Base-by-base conservation (phyloP, 2,113 vertebrate species). In the Hippocampus zosterae region DNA sequence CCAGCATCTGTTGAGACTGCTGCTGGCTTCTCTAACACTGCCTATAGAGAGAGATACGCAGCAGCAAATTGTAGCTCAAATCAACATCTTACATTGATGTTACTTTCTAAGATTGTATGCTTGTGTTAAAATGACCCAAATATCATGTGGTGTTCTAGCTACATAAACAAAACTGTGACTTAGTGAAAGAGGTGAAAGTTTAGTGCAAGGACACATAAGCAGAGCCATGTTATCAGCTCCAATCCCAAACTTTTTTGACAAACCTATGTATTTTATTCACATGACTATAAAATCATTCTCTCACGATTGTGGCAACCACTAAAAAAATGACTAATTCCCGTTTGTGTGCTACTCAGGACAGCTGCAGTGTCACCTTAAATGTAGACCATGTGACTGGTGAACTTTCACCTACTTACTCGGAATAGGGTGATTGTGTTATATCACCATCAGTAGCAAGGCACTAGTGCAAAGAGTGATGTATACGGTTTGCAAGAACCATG, bases 371-470 rank as follows among this genome's bases (percentile, higher is more conserved):
- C 80, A 87, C 85, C 79, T 90, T 73, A 77, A 16, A 13, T 19
- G 13, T 3, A 25, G 2, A 37, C 83, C 83, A 90, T 13, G 80
- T 90, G 90, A 90, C 62, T 68, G 11, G 6, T 89, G 88, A 92
- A 86, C 91, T 89, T 91, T 92, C 70, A 68, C 82, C 92, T 64
- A 92, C 74, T 82, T 92, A 65, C 41, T 44, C 16, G 5, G 71
- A 69, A 59, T 71, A 65, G 48, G 62, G 15, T 5, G 68, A 0
- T 15, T 1, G 12, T 2, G 68, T 80, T 76, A 77, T 70, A 16
- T 71, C 71, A 64, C 8, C 18, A 7, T 5, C 5, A 27, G 8
- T 10, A 16, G 0, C 7, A 25, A n/a, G 13, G 0, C 2, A 27
- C 1, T 52, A 2, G n/a, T 19, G 41, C 27, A 15, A 18, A 1